Evolutionary conservation across 2,113 vertebrate genomes (phyloP).

Genomic region (Crocuta crocuta): DNA sequence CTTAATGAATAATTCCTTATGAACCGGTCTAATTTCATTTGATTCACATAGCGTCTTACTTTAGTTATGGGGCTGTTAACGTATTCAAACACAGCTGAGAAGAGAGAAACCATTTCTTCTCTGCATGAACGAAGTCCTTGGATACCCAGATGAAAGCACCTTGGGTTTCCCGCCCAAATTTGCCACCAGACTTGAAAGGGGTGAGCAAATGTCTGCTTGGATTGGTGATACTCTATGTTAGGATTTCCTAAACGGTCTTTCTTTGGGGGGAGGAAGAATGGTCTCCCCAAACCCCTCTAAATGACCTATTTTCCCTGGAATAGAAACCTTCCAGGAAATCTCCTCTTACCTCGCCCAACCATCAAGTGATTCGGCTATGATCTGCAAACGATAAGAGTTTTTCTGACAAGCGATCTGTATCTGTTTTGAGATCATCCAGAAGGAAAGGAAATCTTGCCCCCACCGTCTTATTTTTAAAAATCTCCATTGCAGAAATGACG

Average conservation of each 20-base stretch:
- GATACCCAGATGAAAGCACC: not conserved
- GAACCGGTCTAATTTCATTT: not conserved
- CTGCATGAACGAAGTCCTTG: not conserved
- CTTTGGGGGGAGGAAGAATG: too few relatives aligned
- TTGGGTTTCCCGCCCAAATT: slow-evolving; percentile 31
- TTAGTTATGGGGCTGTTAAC: not conserved
- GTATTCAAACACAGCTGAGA: not conserved
- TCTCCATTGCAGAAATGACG: slow-evolving; percentile 39
- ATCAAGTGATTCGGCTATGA: not conserved
- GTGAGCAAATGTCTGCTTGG: not conserved
- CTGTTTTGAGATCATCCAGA: not conserved
- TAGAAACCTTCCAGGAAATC: slow-evolving; percentile 13
- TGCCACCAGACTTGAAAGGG: slow-evolving; percentile 35
- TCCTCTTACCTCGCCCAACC: not conserved
- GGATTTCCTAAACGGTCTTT: not conserved
- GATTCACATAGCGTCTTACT: not conserved
- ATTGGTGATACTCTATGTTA: not conserved
- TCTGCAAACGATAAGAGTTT: not conserved
- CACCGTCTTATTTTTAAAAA: not conserved
- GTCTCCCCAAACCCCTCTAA: not conserved
- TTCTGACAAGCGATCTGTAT: slow-evolving; percentile 9
- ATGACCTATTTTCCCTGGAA: not conserved
- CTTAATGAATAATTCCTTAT: not conserved
- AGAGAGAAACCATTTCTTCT: not conserved
- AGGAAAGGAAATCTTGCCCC: slow-evolving; percentile 1